Evolutionary conservation across 2,113 vertebrate species (phyloP).

Genomic region (Ophthalmolycus amberensis): DNA sequence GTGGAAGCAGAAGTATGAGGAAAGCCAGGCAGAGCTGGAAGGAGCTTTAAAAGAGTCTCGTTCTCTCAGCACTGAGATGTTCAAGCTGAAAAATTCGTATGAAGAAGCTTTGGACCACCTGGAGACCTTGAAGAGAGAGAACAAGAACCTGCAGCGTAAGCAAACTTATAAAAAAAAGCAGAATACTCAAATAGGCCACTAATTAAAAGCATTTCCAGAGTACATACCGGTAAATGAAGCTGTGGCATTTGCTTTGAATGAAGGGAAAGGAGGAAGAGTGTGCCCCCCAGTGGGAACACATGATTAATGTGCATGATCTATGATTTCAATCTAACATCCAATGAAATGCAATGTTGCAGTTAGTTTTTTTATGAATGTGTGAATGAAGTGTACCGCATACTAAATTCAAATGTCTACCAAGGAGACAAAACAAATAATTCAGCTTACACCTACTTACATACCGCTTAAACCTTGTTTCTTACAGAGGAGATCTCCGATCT

Average conservation of each 20-base stretch:
- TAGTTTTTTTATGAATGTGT: not conserved
- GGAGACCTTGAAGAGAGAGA: slow-evolving; percentile 88
- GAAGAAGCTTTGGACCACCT: slow-evolving; percentile 89
- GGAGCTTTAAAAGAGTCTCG: slow-evolving; percentile 85
- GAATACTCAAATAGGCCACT: not conserved
- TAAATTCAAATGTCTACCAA: not conserved
- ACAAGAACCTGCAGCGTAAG: slow-evolving; percentile 84
- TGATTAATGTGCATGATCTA: not conserved
- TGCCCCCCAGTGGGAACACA: not conserved
- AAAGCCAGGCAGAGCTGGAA: slow-evolving; percentile 86
- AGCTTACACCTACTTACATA: not conserved
- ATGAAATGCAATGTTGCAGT: not conserved
- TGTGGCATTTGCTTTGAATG: not conserved
- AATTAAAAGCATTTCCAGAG: not conserved
- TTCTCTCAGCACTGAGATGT: slow-evolving; percentile 87
- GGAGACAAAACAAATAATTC: not conserved
- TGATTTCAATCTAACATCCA: not conserved
- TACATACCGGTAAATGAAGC: not conserved
- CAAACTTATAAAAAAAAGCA: not conserved
- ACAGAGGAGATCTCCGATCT: slow-evolving; percentile 82
- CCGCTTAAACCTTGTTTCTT: not conserved
- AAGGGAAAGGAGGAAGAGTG: not conserved
- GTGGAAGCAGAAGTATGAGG: slow-evolving; percentile 88
- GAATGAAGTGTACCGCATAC: not conserved
- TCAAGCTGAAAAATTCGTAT: slow-evolving; percentile 90